A percentile compares a stretch with the other conserved stretches of the same genome.
These are phyloP conservation scores for Campylomormyrus tamandua DNA, from an alignment of 2,113 vertebrate species.

Conservation along the genomic window DNA sequence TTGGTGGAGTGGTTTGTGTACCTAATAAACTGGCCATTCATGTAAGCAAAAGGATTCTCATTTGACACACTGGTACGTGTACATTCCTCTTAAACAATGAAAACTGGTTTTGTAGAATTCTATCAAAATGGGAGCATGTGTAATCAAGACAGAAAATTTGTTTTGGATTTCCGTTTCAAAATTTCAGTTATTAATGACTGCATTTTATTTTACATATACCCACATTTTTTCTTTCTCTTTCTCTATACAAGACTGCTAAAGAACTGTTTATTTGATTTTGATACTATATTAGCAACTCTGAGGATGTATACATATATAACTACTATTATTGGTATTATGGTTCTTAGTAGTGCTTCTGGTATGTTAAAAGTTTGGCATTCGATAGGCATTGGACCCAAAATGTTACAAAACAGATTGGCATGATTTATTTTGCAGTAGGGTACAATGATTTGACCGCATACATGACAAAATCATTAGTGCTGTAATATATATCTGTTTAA, in stretches of 20 bases:
- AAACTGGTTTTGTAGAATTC: neutral
- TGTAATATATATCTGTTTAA: neutral
- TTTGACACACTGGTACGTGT: neutral
- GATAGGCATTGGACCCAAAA: neutral
- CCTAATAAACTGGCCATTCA: neutral
- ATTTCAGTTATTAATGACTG: conserved; percentile 54
- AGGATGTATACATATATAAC: neutral
- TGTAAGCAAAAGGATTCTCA: neutral
- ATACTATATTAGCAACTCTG: neutral
- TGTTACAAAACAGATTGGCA: neutral
- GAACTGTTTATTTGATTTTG: neutral
- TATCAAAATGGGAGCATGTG: conserved; percentile 25
- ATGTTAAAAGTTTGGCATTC: neutral
- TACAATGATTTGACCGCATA: neutral
- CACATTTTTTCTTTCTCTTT: conserved; percentile 53
- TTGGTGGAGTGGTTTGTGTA: neutral
- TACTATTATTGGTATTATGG: neutral
- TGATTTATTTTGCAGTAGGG: neutral
- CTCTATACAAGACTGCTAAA: neutral
- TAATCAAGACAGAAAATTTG: conserved; percentile 45
- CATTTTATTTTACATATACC: conserved; percentile 54
- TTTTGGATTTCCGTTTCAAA: neutral
- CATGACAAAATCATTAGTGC: neutral
- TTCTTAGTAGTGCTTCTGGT: neutral
- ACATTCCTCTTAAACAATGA: neutral